Percentiles rank a stretch among this genome's conserved stretches.
Evolutionary conservation across 2,888 invertebrate genomes (phyloP).

Genomic region (Argynnis bischoffii): DNA sequence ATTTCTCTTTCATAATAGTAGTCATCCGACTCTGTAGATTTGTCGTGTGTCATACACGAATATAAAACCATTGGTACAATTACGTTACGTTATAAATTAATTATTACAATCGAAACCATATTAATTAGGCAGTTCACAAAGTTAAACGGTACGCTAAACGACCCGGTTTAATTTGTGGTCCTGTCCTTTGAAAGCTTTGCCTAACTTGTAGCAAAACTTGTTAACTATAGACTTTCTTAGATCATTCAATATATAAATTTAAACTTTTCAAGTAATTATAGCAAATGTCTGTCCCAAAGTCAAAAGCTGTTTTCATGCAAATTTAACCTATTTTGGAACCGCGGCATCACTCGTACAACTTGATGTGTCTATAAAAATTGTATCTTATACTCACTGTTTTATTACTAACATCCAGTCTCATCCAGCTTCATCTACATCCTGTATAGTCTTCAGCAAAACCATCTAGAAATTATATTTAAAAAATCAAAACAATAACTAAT

Average conservation of each 20-base stretch:
- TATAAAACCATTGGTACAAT: too few relatives aligned
- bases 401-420: too few relatives aligned
- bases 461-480: too few relatives aligned
- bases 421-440: too few relatives aligned
- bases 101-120: background rate
- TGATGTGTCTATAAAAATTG: too few relatives aligned
- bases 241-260: constrained; percentile 7
- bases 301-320: background rate
- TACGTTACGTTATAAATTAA: background rate
- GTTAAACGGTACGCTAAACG: constrained; percentile 9
- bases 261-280: background rate
- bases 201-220: constrained; percentile 11
- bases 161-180: constrained; percentile 6
- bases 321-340: background rate
- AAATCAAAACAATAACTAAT: too few relatives aligned
- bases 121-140: constrained; percentile 11
- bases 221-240: constrained; percentile 6
- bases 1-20: too few relatives aligned
- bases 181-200: constrained; percentile 14
- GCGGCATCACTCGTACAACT: too few relatives aligned
- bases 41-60: too few relatives aligned
- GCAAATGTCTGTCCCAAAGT: background rate
- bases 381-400: too few relatives aligned
- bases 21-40: too few relatives aligned
- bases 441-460: too few relatives aligned